Base-by-base conservation (phyloP, 2,888 invertebrate species). In the Agonopterix subpropinquella region DNA sequence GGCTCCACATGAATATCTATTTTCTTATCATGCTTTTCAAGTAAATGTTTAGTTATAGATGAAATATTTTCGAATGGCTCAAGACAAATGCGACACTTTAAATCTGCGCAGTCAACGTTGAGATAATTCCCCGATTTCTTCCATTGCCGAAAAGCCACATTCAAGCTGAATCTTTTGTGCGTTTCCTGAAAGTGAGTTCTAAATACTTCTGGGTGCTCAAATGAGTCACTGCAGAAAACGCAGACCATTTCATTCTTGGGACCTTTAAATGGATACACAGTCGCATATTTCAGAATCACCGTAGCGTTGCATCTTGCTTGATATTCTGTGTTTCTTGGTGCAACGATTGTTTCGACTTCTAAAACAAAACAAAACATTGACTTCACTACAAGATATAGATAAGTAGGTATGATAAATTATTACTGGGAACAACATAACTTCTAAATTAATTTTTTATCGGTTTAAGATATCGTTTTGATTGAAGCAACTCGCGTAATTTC, bases 171-270 rank as follows among this genome's bases (percentile, higher is more conserved):
- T 4, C 62, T 57, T 53, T 65, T 54, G 53, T 86, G 86, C 5
- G 57, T 59, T 1, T 65, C 62, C 44, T 76, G 72, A 53, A 81
- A 62, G 53, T 87, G 87, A 4, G 53, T 53, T 45, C 85, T 74
- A 57, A 74, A 85, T 9, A 62, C 60, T 5, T 61, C 61, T 0
- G 84, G 83, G 9, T 80, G 76, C 15, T 70, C 67, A 51, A 69
- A 79, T 28, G 71, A 67, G 41, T 86, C 84, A 54, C 74, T 70
- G 71, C 87, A 87, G 70, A 81, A 87, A 54, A 85, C 84, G 60
- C 87, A 87, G 49, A 78, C 65, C 58, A 85, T 63, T 10, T 53
- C 58, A 52, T 75, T 77, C 8, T 75, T 75, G 48, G 67, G 71
- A 49, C 80, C 68, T 58, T 86, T 73, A 75, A 86, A 87, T 54